Evolutionary conservation across 1,140 invertebrate species (phyloP), one percentile per base, ranked within the genome.

Genomic region (Paramacrobiotus metropolitanus): DNA sequence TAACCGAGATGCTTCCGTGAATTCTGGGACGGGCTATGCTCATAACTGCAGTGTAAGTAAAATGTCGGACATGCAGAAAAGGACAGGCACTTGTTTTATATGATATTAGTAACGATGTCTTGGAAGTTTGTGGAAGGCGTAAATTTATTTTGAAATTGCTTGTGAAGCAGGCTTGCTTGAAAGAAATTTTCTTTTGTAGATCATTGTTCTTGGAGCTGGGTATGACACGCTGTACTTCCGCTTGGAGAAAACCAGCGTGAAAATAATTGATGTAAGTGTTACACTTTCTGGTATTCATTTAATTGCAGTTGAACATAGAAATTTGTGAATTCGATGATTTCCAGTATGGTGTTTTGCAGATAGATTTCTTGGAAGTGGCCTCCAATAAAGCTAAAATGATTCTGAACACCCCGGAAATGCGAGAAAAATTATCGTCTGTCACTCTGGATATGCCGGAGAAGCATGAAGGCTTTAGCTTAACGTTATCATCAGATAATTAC

Each of bases 221-320:
- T 55, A 55, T 28, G 48, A 55, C 28, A 55, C 48, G 4, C 48
- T 55, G 15, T 55, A 20, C 48, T 55, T 55, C 48, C 48, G 48
- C 48, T 55, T 15, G 15, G 28, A 9, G 15, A 15, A n/a, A 9
- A 9, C n/a, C 34, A 40, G n/a, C 34, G 34, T 40, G 34, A 40
- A 9, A 40, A 9, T n/a, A n/a, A n/a, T n/a, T n/a, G n/a, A n/a
- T n/a, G n/a, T n/a, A n/a, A n/a, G n/a, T n/a, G n/a, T n/a, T n/a
- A n/a, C n/a, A n/a, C n/a, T n/a, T n/a, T n/a, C n/a, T n/a, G n/a
- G n/a, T n/a, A n/a, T n/a, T n/a, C n/a, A n/a, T n/a, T n/a, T n/a
- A n/a, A n/a, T n/a, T n/a, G n/a, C n/a, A n/a, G n/a, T n/a, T n/a
- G n/a, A n/a, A n/a, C n/a, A n/a, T n/a, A n/a, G n/a, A n/a, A n/a